A percentile compares a stretch with the other conserved stretches of the same genome.
phyloP scores from a whole-genome alignment of 2,797 vertebrate species.

The Crocodylus rhombifer region DNA sequence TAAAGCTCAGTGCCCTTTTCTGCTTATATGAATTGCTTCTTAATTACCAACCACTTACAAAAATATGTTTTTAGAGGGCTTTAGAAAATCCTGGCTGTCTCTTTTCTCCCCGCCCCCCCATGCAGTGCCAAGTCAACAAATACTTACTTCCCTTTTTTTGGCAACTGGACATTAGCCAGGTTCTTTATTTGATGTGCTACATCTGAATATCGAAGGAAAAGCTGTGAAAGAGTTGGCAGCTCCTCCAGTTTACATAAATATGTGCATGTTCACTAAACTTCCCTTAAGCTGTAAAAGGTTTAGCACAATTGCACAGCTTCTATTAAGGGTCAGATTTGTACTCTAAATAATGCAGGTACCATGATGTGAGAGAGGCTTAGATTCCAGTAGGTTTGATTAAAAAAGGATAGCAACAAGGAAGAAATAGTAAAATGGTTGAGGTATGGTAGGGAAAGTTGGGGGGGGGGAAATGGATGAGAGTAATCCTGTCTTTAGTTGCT shows the following conservation, averaged over 20 bases:
- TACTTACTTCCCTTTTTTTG: background rate
- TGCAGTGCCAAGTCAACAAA: conserved; percentile 1
- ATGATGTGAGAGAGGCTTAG: background rate
- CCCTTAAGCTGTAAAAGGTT: too few relatives aligned
- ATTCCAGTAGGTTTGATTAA: background rate
- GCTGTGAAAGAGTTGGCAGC: background rate
- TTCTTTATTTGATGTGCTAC: background rate
- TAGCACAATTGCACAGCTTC: too few relatives aligned
- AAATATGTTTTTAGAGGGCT: background rate
- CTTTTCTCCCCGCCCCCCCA: background rate
- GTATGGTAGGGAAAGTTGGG: background rate
- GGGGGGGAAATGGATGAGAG: background rate
- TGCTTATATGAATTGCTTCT: background rate
- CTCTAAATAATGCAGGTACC: background rate
- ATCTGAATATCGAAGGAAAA: background rate
- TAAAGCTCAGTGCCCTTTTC: background rate
- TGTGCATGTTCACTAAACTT: too few relatives aligned
- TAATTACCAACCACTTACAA: background rate
- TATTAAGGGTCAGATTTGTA: background rate
- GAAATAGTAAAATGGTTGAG: background rate
- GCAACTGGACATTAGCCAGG: background rate
- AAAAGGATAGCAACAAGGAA: background rate
- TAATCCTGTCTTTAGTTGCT: rapidly evolving
- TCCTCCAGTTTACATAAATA: background rate
- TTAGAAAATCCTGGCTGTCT: background rate